Conservation (phyloP, 2,113 vertebrate species). For the Bubo blakistoni region DNA sequence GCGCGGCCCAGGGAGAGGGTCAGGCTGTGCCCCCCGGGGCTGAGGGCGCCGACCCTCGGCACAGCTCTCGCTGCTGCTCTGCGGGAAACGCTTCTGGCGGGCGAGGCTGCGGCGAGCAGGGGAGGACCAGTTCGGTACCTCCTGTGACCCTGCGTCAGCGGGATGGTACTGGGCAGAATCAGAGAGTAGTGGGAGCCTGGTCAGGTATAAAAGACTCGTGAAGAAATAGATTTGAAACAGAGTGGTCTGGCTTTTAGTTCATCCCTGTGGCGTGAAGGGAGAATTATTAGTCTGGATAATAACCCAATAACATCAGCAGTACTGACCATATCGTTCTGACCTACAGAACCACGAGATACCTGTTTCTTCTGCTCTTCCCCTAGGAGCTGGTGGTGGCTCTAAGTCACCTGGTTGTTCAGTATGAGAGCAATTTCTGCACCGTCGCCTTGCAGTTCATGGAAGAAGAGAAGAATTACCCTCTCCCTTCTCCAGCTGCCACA, state of each 20-base stretch:
- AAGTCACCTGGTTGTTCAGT: slow-evolving; percentile 96
- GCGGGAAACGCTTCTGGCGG: rapidly evolving
- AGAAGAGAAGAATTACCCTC: slow-evolving; percentile 94
- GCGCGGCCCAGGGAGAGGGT: background rate
- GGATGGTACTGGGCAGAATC: background rate
- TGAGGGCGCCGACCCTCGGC: background rate
- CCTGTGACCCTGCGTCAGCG: background rate
- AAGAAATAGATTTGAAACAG: background rate
- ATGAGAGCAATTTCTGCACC: slow-evolving; percentile 98
- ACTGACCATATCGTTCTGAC: background rate
- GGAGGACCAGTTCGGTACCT: background rate
- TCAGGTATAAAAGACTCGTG: background rate
- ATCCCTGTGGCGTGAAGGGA: background rate
- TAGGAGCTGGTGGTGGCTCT: slow-evolving; percentile 97
- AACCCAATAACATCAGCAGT: rapidly evolving
- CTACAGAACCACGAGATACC: background rate
- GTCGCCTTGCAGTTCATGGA: slow-evolving; percentile 98
- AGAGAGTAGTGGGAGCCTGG: background rate
- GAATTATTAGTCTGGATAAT: background rate
- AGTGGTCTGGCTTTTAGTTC: background rate
- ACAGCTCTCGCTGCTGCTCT: background rate
- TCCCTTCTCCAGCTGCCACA: slow-evolving; percentile 86
- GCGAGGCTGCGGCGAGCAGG: background rate
- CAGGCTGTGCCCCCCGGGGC: background rate
- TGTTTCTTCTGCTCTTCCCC: background rate